Conservation (phyloP, 2,797 vertebrate species). For the Lerista edwardsae region DNA sequence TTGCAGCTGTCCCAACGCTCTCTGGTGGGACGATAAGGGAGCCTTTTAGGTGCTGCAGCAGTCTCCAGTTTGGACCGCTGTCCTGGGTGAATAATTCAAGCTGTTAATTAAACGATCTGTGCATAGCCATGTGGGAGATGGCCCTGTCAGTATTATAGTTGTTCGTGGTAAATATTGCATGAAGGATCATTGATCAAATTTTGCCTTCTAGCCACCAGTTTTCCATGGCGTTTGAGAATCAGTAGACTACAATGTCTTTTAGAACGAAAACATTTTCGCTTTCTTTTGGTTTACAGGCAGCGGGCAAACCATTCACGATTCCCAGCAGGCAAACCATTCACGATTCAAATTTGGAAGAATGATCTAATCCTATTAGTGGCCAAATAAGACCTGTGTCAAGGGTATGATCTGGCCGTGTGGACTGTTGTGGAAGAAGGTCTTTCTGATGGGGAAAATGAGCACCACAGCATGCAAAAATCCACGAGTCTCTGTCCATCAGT, state of each 20-base stretch:
- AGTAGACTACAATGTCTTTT: not conserved
- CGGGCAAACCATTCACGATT: too few species aligned
- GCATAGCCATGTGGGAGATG: too few species aligned
- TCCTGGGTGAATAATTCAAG: too few species aligned
- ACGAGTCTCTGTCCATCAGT: not conserved
- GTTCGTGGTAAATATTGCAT: too few species aligned
- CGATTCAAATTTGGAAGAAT: not conserved
- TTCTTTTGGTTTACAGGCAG: not conserved
- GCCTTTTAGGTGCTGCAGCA: too few species aligned
- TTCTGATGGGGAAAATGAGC: not conserved
- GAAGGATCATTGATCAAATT: not conserved
- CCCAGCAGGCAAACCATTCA: too few species aligned
- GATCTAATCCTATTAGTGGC: too few species aligned
- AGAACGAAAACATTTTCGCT: not conserved
- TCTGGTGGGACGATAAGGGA: too few species aligned
- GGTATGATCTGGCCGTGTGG: not conserved
- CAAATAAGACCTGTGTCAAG: not conserved
- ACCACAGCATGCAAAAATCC: not conserved
- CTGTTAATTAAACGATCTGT: too few species aligned
- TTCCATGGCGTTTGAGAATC: not conserved
- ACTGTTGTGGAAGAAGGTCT: not conserved
- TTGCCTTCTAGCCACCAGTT: not conserved
- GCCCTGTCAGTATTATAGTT: too few species aligned
- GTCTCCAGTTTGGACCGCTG: too few species aligned
- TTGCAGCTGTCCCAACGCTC: too few species aligned